Evolutionary conservation across 2,797 vertebrate genomes (phyloP), one percentile per base, ranked within the genome.

Genomic region (Atherinosoma microstoma): DNA sequence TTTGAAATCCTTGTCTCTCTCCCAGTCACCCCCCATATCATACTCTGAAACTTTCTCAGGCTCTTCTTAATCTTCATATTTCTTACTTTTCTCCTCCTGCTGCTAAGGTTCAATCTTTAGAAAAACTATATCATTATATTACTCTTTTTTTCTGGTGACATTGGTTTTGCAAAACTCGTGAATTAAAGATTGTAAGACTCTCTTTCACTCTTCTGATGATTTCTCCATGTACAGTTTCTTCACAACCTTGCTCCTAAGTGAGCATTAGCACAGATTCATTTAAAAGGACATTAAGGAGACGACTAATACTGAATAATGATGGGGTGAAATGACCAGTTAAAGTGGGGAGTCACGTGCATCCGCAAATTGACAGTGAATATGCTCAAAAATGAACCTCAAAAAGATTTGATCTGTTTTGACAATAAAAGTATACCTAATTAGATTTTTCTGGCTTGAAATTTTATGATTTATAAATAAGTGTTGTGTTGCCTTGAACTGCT

Each of bases 31-130:
- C 40, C 63, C 68, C 51, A 16, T 57, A 72, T 75, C 65, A 40
- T 18, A 22, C 16, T 10, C 34, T 40, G 53, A 35, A 67, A 30
- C 35, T 62, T 59, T 73, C 45, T 77, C 9, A 57, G 9, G 40
- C 3, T 57, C 29, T 64, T 56, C 53, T 49, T 59, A 53, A 58
- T 79, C 59, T 71, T 20, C 45, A 3, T 57, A 27, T 67, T 38
- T 77, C 51, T 72, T 75, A 32, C 40, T 60, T 67, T 71, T 63
- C 35, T 47, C 22, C 66, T 79, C 29, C 27, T 38, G 30, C 45
- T 35, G 45, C 40, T 59, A 54, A 12, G 57, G 42, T 40, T 57
- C 29, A 34, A 32, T 62, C 45, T 71, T 11, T 38, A 58, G 18
- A 64, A 29, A 58, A 2, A 16, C 30, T 63, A 65, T 53, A 57